Base-by-base conservation (phyloP, 1,140 invertebrate genomes). In the Cepaea nemoralis region DNA sequence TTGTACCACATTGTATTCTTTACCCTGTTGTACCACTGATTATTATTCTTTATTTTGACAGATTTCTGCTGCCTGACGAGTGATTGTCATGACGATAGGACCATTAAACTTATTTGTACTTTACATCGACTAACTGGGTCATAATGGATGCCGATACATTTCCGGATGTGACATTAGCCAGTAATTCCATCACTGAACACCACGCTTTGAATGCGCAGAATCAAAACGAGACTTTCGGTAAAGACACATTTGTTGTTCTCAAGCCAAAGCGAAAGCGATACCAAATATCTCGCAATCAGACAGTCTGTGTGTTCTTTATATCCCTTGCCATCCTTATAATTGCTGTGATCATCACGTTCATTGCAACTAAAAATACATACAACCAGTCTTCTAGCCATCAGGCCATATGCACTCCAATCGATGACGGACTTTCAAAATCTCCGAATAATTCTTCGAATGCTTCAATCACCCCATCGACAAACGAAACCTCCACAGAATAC, bases 81-180 rank as follows among this genome's bases (percentile, higher is more conserved):
- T n/a, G n/a, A n/a, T n/a, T n/a, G n/a, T n/a, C n/a, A n/a, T n/a
- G n/a, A n/a, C n/a, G n/a, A n/a, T n/a, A n/a, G n/a, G n/a, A n/a
- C n/a, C n/a, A n/a, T n/a, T n/a, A n/a, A n/a, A n/a, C n/a, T n/a
- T n/a, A n/a, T n/a, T n/a, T n/a, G n/a, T n/a, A n/a, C n/a, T n/a
- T n/a, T n/a, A n/a, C n/a, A n/a, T n/a, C n/a, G n/a, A n/a, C n/a
- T n/a, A n/a, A n/a, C n/a, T n/a, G 22, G 50, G 2, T 22, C 3
- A 55, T 2, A 39, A 77, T 77, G 75, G 55, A 77, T 14, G 35
- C n/a, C n/a, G 78, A 80, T 1, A 40, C 66, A 35, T 80, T 70
- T 33, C 78, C 78, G 1, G 78, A 80, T 40, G 78, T 80, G 22
- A 80, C 78, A 0, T 40, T 80, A 19, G 78, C 78, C 0, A 67